Base-by-base conservation (phyloP, 2,113 vertebrate species). In the Semnornis frantzii region DNA sequence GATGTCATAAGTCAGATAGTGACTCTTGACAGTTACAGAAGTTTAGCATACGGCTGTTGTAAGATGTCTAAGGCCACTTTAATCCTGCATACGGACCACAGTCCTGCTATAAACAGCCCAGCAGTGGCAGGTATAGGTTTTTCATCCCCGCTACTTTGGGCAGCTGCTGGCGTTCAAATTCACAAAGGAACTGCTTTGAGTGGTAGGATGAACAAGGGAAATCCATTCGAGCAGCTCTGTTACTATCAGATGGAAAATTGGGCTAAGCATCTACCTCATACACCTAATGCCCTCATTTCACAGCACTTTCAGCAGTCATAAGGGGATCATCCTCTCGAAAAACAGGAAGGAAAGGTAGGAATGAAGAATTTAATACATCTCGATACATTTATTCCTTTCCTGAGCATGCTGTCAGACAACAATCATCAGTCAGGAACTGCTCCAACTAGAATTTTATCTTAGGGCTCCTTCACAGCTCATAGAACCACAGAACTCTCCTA, bases 361-460 rank as follows among this genome's bases (percentile, higher is more conserved):
- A 44, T 81, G 14, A 82, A 76, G 44, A 82, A 25, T 63, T 90
- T 65, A 89, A 64, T 44, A 57, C 2, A 50, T 55, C 48, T 57
- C 74, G 42, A 34, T 57, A 87, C 72, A 62, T 34, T 19, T 73
- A 86, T 74, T 92, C 70, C 15, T 94, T 79, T 83, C 78, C 82
- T 76, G 20, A 81, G 64, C 55, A 85, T 91, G 69, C 63, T 91
- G 73, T 79, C 82, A 90, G 82, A 89, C 92, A 92, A 78, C 82
- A 93, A 75, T 57, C 85, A 75, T 48, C 60, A 89, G 59, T 54
- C 84, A 90, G 65, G 31, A 85, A 57, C 48, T 85, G 48, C 59
- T 85, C 85, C 78, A 65, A 72, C 21, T 64, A 37, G 72, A 95
- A 89, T 81, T 95, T 81, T 83, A 79, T 94, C 76, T 86, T 77